Conservation (phyloP, 2,888 invertebrate genomes). For the Eristalinus aeneus region DNA sequence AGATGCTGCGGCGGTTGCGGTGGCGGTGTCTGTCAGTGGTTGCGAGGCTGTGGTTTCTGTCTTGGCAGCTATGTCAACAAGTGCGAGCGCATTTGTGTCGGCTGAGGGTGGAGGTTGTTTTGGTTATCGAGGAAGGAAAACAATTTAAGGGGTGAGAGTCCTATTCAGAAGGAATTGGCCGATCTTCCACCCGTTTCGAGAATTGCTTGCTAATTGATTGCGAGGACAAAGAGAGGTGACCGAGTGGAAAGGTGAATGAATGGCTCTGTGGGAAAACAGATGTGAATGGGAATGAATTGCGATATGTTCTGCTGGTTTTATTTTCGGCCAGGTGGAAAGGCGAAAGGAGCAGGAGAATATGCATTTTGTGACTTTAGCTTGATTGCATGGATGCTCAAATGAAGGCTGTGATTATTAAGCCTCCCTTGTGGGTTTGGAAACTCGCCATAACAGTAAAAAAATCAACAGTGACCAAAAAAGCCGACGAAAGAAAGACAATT, state of each 20-base stretch:
- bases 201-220: background rate
- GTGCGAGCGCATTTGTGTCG: background rate
- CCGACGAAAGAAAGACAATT: no score
- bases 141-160: constrained; percentile 27
- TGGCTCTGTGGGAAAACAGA: background rate
- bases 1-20: constrained; percentile 2
- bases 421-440: no score
- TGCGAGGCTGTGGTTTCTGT: constrained; percentile 49
- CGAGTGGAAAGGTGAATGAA: background rate
- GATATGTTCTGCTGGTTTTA: no score
- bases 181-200: background rate
- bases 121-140: constrained; percentile 53
- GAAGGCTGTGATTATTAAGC: no score
- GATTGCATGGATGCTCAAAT: no score
- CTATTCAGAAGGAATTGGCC: background rate
- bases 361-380: no score
- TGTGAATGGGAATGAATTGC: background rate
- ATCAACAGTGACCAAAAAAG: no score
- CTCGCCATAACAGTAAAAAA: no score
- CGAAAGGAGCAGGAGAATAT: no score
- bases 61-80: background rate
- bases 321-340: no score
- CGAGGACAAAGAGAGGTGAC: background rate
- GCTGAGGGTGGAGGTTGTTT: constrained; percentile 39
- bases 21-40: constrained; percentile 55